Percentiles rank a stretch among this genome's conserved stretches.
phyloP scores from a whole-genome alignment of 2,113 vertebrate species.

The Odocoileus hemionus region DNA sequence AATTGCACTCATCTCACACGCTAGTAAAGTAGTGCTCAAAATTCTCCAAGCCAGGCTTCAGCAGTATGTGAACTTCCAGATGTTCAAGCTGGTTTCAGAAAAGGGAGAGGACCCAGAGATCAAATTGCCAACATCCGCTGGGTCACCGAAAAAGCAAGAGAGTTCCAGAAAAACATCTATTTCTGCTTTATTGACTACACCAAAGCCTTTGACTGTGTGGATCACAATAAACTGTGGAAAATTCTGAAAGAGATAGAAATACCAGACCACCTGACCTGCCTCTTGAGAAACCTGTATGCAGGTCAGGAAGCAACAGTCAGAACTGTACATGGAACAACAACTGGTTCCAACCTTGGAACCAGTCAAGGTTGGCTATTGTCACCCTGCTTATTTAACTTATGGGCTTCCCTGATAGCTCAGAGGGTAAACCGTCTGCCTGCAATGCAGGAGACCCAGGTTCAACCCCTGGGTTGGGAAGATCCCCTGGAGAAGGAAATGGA shows the following conservation, averaged over 20 bases:
- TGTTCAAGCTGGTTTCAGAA: neutral
- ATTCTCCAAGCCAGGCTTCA: neutral
- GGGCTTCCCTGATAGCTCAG: too few relatives aligned
- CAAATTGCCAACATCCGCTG: neutral
- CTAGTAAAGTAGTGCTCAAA: neutral
- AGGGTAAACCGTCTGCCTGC: too few relatives aligned
- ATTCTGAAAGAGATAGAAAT: neutral
- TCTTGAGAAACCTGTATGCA: neutral
- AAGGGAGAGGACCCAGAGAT: too few relatives aligned
- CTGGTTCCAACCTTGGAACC: neutral
- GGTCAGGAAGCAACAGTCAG: neutral
- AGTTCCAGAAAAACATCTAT: neutral
- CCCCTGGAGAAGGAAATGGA: too few relatives aligned
- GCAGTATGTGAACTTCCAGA: rapidly evolving
- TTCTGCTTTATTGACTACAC: neutral
- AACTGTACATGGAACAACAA: neutral
- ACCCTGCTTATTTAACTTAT: neutral
- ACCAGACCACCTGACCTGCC: neutral
- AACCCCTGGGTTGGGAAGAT: too few relatives aligned
- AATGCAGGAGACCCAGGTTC: too few relatives aligned
- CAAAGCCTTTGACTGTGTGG: neutral
- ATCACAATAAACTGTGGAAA: neutral
- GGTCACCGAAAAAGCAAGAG: neutral
- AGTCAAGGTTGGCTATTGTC: neutral
- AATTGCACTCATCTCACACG: neutral